phyloP scores from a whole-genome alignment of 2,888 invertebrate genomes.

The Drosophila buzzatii region DNA sequence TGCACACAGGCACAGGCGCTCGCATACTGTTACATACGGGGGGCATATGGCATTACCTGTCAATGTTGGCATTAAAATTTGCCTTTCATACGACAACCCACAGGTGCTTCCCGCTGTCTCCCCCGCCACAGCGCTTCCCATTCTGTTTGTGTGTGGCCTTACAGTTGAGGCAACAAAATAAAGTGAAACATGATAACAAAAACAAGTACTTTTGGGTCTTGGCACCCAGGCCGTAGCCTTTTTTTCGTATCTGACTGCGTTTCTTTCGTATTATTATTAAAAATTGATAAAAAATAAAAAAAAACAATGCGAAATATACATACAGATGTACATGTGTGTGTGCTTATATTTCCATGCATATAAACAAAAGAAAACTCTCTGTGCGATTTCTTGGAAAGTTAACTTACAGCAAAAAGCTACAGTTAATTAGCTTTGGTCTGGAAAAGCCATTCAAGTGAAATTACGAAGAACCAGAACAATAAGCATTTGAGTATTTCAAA shows the following conservation, averaged over 20 bases:
- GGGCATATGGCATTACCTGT: constrained; percentile 57
- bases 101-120: constrained; percentile 36
- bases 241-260: constrained; percentile 3
- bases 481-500: neutral
- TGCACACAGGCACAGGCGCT: constrained; percentile 19
- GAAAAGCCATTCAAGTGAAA: neutral
- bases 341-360: neutral
- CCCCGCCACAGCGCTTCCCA: neutral
- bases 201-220: constrained; percentile 6
- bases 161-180: constrained; percentile 21
- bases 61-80: constrained; percentile 80
- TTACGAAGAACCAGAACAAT: neutral
- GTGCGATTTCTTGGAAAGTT: neutral
- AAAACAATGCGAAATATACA: constrained; percentile 3
- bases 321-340: too few species aligned
- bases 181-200: constrained; percentile 25
- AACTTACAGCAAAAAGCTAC: constrained; percentile 1
- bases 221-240: neutral
- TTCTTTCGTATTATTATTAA: constrained; percentile 3
- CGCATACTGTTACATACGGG: constrained; percentile 8
- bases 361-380: neutral
- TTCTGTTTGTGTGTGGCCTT: constrained; percentile 16
- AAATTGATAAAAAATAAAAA: constrained; percentile 9
- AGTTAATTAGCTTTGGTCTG: constrained; percentile 42
- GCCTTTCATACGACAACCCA: constrained; percentile 72